Percentiles rank a stretch among this genome's conserved stretches.
Conservation (phyloP, 1,140 invertebrate genomes). For the Rhopalosiphum padi region DNA sequence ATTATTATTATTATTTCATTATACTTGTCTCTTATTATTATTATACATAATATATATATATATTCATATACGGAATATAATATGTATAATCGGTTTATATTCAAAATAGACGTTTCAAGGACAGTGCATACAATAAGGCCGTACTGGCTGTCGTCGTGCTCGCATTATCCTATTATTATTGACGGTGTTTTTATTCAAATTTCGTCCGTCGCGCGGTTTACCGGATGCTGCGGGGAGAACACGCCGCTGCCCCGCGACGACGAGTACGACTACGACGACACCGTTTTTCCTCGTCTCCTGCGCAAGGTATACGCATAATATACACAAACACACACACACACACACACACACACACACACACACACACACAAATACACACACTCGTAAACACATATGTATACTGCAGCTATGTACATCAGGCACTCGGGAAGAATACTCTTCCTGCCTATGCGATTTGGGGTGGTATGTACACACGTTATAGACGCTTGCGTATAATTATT, state of each 20-base stretch:
- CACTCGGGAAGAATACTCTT: neutral
- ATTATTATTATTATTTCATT: conserved; percentile 38
- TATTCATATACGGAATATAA: conserved; percentile 43
- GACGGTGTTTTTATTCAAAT: conserved; percentile 57
- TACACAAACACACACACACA: neutral
- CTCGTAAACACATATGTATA: neutral
- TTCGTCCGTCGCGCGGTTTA: conserved; percentile 52
- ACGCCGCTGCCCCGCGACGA: neutral
- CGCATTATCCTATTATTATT: conserved; percentile 56
- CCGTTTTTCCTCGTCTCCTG: neutral
- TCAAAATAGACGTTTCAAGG: conserved; percentile 58
- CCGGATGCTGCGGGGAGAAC: conserved; percentile 49
- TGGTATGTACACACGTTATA: neutral
- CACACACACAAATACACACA: too few species aligned
- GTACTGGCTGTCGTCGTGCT: conserved; percentile 52
- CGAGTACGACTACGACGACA: neutral
- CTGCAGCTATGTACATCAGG: neutral
- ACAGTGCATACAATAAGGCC: conserved; percentile 37
- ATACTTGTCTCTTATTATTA: conserved; percentile 56
- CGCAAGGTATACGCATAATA: neutral
- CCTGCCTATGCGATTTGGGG: conserved; percentile 6
- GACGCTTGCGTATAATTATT: neutral
- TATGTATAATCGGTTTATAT: conserved; percentile 57
- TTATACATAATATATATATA: neutral
- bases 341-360: neutral